phyloP scores from a whole-genome alignment of 2,797 vertebrate species.

The Pipistrellus pipistrellus region DNA sequence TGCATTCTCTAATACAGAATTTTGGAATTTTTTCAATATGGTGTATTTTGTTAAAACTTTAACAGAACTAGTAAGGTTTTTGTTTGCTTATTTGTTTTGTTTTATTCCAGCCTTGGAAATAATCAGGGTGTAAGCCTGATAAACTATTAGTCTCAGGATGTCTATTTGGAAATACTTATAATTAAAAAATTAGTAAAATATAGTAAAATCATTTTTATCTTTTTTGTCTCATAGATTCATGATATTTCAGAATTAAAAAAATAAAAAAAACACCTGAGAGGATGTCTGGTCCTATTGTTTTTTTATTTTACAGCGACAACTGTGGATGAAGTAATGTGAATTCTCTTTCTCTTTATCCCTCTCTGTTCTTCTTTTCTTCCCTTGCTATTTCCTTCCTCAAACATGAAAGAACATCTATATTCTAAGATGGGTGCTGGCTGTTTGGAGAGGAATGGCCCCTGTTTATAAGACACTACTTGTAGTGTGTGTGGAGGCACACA shows the following conservation, averaged over 20 bases:
- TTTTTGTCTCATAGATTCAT: not conserved
- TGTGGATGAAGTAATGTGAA: not conserved
- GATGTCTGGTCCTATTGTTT: not conserved
- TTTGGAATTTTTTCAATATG: not conserved
- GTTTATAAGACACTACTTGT: not conserved
- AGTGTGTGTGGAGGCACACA: not conserved
- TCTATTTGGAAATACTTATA: constrained; percentile 15
- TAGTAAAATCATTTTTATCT: not conserved
- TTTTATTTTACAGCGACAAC: not conserved
- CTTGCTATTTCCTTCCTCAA: constrained; percentile 12
- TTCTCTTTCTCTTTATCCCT: not conserved
- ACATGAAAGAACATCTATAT: constrained; percentile 15
- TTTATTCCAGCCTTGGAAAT: constrained; percentile 49
- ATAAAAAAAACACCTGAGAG: not conserved
- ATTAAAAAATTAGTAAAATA: not conserved
- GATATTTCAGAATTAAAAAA: not conserved
- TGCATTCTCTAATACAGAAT: not conserved
- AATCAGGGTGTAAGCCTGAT: not conserved
- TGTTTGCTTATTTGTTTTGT: not conserved
- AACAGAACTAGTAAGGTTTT: not conserved
- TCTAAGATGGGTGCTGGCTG: not conserved
- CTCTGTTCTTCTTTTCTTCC: not conserved
- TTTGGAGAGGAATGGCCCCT: not conserved
- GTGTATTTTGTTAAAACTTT: constrained; percentile 43
- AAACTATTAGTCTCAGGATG: not conserved